These are phyloP conservation scores for Deilephila elpenor DNA, from an alignment of 2,888 invertebrate genomes.

Conservation along the genomic window DNA sequence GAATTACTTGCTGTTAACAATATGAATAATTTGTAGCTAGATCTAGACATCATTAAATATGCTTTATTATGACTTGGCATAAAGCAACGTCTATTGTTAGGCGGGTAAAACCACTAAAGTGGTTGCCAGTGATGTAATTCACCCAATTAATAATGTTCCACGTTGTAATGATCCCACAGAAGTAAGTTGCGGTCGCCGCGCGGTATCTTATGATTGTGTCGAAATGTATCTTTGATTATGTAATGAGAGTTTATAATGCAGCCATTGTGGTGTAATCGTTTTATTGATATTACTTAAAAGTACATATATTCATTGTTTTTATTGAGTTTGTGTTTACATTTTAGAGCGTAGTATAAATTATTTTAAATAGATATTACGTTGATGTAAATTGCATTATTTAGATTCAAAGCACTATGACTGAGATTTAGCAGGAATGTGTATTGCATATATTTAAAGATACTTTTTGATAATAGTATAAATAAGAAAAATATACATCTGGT, in stretches of 20 bases:
- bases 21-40: neutral
- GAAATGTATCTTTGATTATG: neutral
- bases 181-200: neutral
- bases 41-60: neutral
- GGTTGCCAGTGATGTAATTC: slow-evolving; percentile 15
- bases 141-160: slow-evolving; percentile 13
- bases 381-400: too few relatives aligned
- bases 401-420: too few relatives aligned
- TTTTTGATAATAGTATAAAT: too few relatives aligned
- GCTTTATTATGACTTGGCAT: slow-evolving; percentile 9
- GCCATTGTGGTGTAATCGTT: neutral
- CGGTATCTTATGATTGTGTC: neutral
- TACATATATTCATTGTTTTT: too few relatives aligned
- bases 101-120: slow-evolving; percentile 24
- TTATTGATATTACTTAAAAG: neutral
- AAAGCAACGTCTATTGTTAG: slow-evolving; percentile 14
- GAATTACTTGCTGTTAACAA: too few relatives aligned
- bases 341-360: too few relatives aligned
- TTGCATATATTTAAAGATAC: too few relatives aligned
- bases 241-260: neutral
- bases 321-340: too few relatives aligned
- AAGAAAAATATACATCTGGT: too few relatives aligned
- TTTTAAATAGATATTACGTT: too few relatives aligned
- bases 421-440: too few relatives aligned
- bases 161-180: neutral